Base-by-base conservation (phyloP, 1,140 invertebrate species). In the Lordiphosa stackelbergi region DNA sequence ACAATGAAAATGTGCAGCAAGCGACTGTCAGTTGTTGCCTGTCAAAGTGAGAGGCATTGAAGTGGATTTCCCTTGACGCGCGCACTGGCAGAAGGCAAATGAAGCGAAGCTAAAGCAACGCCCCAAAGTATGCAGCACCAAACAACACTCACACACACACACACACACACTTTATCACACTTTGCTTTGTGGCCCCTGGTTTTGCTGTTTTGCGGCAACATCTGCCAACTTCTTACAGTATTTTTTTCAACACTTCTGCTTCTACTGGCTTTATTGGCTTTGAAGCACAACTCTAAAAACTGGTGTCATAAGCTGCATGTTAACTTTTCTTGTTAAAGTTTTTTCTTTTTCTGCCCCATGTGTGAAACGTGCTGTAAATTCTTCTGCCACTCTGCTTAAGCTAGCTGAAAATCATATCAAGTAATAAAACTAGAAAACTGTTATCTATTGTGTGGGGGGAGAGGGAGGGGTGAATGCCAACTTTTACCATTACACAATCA, bases 141-240 rank as follows among this genome's bases (percentile, higher is more conserved):
- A 52, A 37, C 41, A 40, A 16, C 28, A 16, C 16, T 16, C 16
- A 16, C 16, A 16, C 16, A 66, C 46, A n/a, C n/a, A n/a, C n/a
- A n/a, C n/a, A n/a, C n/a, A 37, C 13, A 66, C 46, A 74, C 63
- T 74, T 31, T 79, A 58, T 79, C 75, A 81, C 75, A 69, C 57
- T 61, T 60, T 54, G 19, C 12, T 59, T 38, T 59, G 38, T 55
- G 51, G 40, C 10, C 28, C 53, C 56, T 57, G 28, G 9, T 42
- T 55, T 36, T 42, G 36, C 35, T 42, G 52, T 64, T 49, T 49
- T 62, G 51, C 34, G 41, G 57, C 62, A 64, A 69, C 53, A 65
- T 58, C 48, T 60, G 64, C 42, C 58, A 68, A 46, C 49, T 69
- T 68, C 52, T 53, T 42, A 41, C 41, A 42, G 24, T 43, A 13